Evolutionary conservation across 2,888 invertebrate species (phyloP).

Genomic region (Rotaria magnacalcarata): DNA sequence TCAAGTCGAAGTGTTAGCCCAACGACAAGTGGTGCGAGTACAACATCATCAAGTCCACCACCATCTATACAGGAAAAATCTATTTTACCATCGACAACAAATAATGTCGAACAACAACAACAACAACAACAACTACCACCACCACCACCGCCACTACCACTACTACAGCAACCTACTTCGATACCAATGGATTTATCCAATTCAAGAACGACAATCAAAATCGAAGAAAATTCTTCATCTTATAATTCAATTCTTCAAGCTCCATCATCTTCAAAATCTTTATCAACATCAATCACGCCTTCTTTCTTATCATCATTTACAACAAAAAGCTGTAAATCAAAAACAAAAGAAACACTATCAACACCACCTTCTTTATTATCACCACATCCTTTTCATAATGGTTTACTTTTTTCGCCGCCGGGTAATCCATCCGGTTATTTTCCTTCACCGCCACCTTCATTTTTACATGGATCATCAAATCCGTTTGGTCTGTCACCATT

Average conservation of each 20-base stretch:
- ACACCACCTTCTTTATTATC: constrained; percentile 1
- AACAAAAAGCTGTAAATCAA: neutral
- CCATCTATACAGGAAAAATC: neutral
- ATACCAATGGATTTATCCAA: neutral
- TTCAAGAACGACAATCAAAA: neutral
- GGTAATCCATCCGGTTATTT: constrained; percentile 8
- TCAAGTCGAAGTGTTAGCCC: constrained; percentile 16
- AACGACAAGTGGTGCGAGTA: constrained; percentile 1
- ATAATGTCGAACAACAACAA: neutral
- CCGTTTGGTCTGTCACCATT: neutral
- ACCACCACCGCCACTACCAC: too few relatives aligned
- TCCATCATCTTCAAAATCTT: neutral
- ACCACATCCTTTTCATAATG: neutral
- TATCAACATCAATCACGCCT: neutral
- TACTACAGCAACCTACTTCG: neutral
- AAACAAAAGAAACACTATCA: neutral
- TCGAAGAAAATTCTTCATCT: neutral
- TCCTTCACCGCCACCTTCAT: neutral
- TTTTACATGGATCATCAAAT: neutral
- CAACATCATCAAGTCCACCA: constrained; percentile 11
- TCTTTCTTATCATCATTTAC: neutral
- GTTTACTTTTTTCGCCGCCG: neutral
- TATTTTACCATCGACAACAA: neutral
- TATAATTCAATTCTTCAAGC: neutral
- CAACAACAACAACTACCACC: neutral